phyloP scores from a whole-genome alignment of 2,113 vertebrate species.

The Danionella cerebrum region DNA sequence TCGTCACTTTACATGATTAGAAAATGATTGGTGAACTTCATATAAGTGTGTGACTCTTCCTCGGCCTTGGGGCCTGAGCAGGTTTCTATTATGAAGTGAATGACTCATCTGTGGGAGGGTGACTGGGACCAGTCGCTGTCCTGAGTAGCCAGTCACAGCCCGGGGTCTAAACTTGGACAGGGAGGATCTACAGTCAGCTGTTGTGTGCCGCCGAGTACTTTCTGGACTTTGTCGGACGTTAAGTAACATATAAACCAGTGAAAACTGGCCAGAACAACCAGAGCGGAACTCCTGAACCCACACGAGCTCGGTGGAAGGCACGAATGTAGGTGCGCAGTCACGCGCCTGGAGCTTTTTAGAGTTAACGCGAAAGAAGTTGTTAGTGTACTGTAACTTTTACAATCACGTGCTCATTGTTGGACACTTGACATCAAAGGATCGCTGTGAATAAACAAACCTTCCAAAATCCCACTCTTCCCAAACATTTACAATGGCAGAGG shows the following conservation, averaged over 20 bases:
- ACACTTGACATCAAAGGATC: neutral
- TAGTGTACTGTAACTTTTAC: neutral
- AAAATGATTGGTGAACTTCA: conserved; percentile 31
- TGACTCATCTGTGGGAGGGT: conserved; percentile 52
- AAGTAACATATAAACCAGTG: conserved; percentile 52
- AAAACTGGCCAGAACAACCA: neutral
- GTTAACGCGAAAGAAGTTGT: neutral
- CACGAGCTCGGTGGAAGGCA: neutral
- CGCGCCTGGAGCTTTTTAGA: neutral
- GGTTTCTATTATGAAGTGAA: conserved; percentile 56
- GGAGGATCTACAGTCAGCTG: conserved; percentile 57
- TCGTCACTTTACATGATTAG: conserved; percentile 22
- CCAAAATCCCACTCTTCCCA: neutral
- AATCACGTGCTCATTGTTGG: neutral
- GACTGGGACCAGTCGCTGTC: neutral
- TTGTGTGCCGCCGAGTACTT: conserved; percentile 41
- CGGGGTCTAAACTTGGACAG: conserved; percentile 49
- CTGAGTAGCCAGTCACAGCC: conserved; percentile 31
- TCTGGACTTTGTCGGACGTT: conserved; percentile 36
- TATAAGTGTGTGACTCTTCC: conserved; percentile 52
- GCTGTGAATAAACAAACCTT: neutral
- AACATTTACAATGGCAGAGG: conserved; percentile 77
- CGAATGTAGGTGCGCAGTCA: neutral
- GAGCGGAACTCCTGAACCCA: neutral
- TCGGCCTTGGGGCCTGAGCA: conserved; percentile 40